Evolutionary conservation across 2,888 invertebrate species (phyloP), one percentile per base, ranked within the genome.

Genomic region (Diplolepis rosae): DNA sequence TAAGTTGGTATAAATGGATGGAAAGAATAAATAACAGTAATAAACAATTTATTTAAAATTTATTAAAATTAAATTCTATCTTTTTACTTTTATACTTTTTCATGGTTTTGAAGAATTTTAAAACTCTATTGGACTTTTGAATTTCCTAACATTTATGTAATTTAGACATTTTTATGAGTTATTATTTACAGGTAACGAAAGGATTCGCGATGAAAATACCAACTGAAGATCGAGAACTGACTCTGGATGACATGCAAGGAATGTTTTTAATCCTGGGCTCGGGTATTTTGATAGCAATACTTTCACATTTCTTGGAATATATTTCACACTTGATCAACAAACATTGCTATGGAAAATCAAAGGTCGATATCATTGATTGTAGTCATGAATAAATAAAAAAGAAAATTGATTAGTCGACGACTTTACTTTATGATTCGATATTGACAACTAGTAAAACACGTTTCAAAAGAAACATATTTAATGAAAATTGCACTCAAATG

Each of bases 221-320:
- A 48, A 90, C 91, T 27, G 93, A 94, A 86, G 95, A 95, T 83
- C 91, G 94, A 74, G 93, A 94, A 24, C 85, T 95, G n/a, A 93
- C 93, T 1, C 89, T 95, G 32, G 95, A 94, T 81, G 95, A 95
- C 75, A 95, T 94, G 0, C 94, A 95, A 88, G 95, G 95, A 9
- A 95, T 95, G 94, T 95, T 95, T 83, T 87, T 95, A 2, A 90
- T 95, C 0, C 89, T 95, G 77, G 94, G 90, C 4, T 91, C 92
- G 50, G 95, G 95, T 0, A 93, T 94, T 83, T 82, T 93, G 0
- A 83, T 93, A 28, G 95, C 93, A 4, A 91, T 90, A 0, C 89
- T 92, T 2, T 92, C 92, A 3, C 88, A 95, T 9, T 79, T 93
- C 13, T 92, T 93, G 0, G 95, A 95, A 89, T 93, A 92, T 89